Evolutionary conservation across 2,797 vertebrate species (phyloP).

Genomic region (Ctenopoma multispine): DNA sequence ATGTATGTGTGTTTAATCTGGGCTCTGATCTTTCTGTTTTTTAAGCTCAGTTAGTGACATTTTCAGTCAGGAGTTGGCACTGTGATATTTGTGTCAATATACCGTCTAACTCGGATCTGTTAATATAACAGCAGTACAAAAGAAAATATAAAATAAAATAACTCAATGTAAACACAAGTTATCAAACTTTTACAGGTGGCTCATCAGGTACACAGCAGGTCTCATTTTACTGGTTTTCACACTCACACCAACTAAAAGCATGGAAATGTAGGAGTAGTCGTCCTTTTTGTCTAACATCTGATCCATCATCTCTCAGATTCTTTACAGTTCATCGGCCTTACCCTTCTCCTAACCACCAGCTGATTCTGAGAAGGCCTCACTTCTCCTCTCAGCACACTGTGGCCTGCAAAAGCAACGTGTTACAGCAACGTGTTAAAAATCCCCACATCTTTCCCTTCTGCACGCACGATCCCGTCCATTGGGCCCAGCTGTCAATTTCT

Average conservation of each 20-base stretch:
- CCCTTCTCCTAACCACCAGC: slow-evolving; percentile 43
- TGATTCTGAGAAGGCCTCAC: slow-evolving; percentile 55
- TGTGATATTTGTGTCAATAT: no score
- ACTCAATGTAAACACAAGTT: no score
- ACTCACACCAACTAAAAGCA: neutral
- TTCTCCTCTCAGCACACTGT: slow-evolving; percentile 30
- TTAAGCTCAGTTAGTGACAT: slow-evolving; percentile 14
- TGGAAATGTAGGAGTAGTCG: neutral
- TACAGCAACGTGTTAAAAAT: slow-evolving; percentile 31
- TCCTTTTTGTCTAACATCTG: neutral
- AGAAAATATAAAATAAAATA: neutral
- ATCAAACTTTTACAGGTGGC: slow-evolving; percentile 28
- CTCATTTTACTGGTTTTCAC: neutral
- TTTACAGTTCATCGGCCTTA: slow-evolving; percentile 26
- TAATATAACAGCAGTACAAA: no score
- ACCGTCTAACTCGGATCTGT: no score
- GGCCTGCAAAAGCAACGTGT: slow-evolving; percentile 42
- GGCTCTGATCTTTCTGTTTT: neutral
- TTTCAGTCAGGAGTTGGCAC: slow-evolving; percentile 15
- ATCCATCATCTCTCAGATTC: slow-evolving; percentile 1
- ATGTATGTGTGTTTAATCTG: slow-evolving; percentile 10
- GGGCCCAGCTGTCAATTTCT: slow-evolving; percentile 46
- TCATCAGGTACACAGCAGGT: neutral
- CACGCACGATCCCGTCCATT: slow-evolving; percentile 19
- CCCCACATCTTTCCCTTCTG: neutral